These are phyloP conservation scores for Coelinius sp. DNA, from an alignment of 2,888 invertebrate species.

Conservation along the genomic window DNA sequence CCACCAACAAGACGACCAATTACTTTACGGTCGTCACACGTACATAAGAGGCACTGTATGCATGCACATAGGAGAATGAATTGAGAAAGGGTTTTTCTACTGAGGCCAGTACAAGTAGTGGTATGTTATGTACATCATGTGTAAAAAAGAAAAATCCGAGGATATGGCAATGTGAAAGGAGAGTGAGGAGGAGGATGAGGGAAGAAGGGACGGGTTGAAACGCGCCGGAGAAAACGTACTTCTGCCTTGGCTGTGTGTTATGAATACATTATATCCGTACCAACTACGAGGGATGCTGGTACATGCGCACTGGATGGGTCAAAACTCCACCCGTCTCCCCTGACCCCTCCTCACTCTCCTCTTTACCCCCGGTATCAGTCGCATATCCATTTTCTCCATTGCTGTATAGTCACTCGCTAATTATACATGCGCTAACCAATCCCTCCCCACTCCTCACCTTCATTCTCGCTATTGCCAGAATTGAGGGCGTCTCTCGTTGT, in stretches of 20 bases:
- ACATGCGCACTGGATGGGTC: slow-evolving; percentile 63
- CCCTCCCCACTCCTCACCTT: slow-evolving; percentile 53
- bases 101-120: background rate
- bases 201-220: slow-evolving; percentile 30
- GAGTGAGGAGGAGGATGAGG: slow-evolving; percentile 16
- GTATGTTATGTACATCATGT: slow-evolving; percentile 1
- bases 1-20: slow-evolving; percentile 36
- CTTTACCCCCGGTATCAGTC: slow-evolving; percentile 33
- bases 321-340: slow-evolving; percentile 62
- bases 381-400: slow-evolving; percentile 40
- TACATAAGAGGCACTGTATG: background rate
- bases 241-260: slow-evolving; percentile 59
- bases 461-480: slow-evolving; percentile 43
- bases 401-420: slow-evolving; percentile 56
- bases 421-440: slow-evolving; percentile 69
- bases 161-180: background rate
- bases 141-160: slow-evolving; percentile 24
- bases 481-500: slow-evolving; percentile 28
- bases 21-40: slow-evolving; percentile 45
- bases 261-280: slow-evolving; percentile 65
- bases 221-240: slow-evolving; percentile 41
- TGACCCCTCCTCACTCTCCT: slow-evolving; percentile 22
- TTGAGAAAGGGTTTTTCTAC: slow-evolving; percentile 7
- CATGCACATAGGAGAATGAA: background rate
- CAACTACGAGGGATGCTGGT: slow-evolving; percentile 62